Conservation (phyloP, 2,113 vertebrate genomes). For the Ranitomeya imitator region DNA sequence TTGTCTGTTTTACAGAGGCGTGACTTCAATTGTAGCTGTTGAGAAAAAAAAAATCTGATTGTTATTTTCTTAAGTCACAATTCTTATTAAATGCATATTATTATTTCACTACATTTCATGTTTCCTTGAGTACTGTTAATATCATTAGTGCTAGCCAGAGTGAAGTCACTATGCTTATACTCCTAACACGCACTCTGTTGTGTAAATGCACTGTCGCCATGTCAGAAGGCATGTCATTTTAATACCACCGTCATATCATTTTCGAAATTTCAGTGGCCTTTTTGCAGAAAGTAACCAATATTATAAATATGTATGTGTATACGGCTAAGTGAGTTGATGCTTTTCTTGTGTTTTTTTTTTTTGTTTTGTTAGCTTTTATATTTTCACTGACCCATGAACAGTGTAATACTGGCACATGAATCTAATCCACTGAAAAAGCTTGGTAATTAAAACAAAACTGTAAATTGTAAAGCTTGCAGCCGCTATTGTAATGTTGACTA, state of each 20-base stretch:
- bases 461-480: constrained; percentile 95
- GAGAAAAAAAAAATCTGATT: constrained; percentile 67
- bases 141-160: constrained; percentile 89
- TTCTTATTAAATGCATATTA: constrained; percentile 66
- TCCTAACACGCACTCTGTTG: constrained; percentile 67
- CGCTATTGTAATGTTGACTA: constrained; percentile 80
- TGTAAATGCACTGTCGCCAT: constrained; percentile 93
- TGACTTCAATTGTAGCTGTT: constrained; percentile 78
- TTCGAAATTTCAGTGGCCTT: constrained; percentile 99
- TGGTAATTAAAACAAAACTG: constrained; percentile 91
- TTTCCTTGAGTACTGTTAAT: constrained; percentile 91
- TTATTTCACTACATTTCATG: constrained; percentile 92
- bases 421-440: constrained; percentile 97
- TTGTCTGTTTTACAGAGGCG: constrained; percentile 77
- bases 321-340: constrained; percentile 67
- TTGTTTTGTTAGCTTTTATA: constrained; percentile 79
- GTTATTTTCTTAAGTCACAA: constrained; percentile 72
- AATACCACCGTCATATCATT: constrained; percentile 80
- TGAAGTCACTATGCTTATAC: constrained; percentile 81
- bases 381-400: constrained; percentile 78
- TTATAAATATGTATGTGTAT: constrained; percentile 65
- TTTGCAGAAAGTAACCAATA: constrained; percentile 63
- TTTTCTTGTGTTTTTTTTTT: background rate
- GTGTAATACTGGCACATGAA: constrained; percentile 86
- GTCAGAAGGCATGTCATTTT: constrained; percentile 82